phyloP scores from a whole-genome alignment of 2,888 invertebrate species.

The Heliconius aoede region DNA sequence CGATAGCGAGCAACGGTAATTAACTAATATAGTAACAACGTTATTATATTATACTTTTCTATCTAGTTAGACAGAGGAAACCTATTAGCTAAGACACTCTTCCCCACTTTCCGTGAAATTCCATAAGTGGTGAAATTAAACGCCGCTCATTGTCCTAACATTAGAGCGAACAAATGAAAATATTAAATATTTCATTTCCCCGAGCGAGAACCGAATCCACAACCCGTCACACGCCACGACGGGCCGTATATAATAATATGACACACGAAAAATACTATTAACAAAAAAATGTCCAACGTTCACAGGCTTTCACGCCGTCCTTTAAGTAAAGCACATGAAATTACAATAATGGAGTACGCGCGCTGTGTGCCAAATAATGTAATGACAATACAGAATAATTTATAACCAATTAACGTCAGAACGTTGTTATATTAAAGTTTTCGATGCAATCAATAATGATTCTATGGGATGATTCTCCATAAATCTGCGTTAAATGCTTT shows the following conservation, averaged over 20 bases:
- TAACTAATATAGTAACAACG: no score
- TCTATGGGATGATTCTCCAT: conserved; percentile 13
- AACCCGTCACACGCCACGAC: no score
- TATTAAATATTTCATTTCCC: no score
- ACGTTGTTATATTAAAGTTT: conserved; percentile 28
- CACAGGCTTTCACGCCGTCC: conserved; percentile 20
- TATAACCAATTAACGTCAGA: conserved; percentile 37
- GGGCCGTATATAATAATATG: background rate
- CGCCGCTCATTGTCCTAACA: no score
- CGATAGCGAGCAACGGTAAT: no score
- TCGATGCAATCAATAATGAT: conserved; percentile 18
- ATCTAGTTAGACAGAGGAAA: no score
- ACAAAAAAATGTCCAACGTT: background rate
- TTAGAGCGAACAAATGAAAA: no score
- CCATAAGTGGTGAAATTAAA: no score
- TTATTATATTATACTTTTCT: no score
- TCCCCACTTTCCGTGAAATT: no score
- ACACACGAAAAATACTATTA: background rate
- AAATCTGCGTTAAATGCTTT: background rate
- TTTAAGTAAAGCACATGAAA: conserved; percentile 31
- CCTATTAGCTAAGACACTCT: no score
- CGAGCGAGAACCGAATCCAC: no score
- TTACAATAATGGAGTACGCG: conserved; percentile 35
- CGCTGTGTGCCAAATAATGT: conserved; percentile 34
- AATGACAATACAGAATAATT: conserved; percentile 34